These are phyloP conservation scores for Netelia virgata DNA, from an alignment of 2,888 invertebrate genomes.

Conservation along the genomic window DNA sequence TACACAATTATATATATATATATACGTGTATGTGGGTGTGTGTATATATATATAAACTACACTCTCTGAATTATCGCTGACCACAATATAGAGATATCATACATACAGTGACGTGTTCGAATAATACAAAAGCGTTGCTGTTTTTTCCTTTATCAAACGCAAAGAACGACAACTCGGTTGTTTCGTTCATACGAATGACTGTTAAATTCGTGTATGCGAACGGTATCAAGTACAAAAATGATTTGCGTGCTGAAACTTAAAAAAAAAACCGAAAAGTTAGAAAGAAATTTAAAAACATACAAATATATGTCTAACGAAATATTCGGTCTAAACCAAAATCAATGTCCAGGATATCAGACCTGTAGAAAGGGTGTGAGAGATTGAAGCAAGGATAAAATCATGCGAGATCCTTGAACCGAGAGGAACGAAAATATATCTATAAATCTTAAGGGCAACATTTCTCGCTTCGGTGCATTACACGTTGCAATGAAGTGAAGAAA, in stretches of 20 bases:
- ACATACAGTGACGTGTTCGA: constrained; percentile 13
- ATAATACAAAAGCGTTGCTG: constrained; percentile 14
- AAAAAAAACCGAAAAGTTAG: not conserved
- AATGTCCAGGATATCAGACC: constrained; percentile 9
- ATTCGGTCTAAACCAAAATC: constrained; percentile 25
- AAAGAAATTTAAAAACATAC: not conserved
- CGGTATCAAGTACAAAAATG: not conserved
- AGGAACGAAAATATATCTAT: constrained; percentile 10
- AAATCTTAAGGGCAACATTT: not conserved
- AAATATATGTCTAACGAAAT: not conserved
- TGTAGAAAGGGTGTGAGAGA: constrained; percentile 7
- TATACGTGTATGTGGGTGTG: constrained; percentile 39
- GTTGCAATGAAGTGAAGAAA: not conserved
- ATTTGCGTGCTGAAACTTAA: not conserved
- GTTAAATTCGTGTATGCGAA: not conserved
- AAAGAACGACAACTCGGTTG: constrained; percentile 11
- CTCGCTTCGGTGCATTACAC: not conserved
- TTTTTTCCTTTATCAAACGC: constrained; percentile 2
- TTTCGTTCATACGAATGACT: not conserved
- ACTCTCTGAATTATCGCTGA: constrained; percentile 25
- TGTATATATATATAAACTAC: constrained; percentile 44
- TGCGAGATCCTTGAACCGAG: constrained; percentile 14
- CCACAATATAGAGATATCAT: constrained; percentile 28
- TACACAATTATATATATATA: constrained; percentile 63
- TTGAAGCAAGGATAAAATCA: constrained; percentile 15